Percentiles rank a stretch among this genome's conserved stretches.
Conservation (phyloP, 2,113 vertebrate species). For the Siniperca knerii region DNA sequence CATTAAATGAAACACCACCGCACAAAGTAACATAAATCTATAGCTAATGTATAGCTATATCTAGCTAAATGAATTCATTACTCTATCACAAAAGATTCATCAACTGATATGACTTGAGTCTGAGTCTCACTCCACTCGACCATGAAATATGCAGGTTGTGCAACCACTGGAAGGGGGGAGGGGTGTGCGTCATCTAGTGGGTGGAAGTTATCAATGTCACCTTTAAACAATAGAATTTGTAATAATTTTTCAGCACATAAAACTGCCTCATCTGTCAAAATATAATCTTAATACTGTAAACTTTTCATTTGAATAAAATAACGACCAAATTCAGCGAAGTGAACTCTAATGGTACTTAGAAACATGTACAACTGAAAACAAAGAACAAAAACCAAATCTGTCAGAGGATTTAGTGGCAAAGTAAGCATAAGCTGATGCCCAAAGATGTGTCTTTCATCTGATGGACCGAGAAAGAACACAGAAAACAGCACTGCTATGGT, state of each 20-base stretch:
- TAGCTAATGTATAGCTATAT: too few relatives aligned
- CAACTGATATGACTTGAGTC: too few relatives aligned
- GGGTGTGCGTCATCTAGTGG: too few relatives aligned
- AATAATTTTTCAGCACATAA: conserved; percentile 1
- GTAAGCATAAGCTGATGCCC: not conserved
- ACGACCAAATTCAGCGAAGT: not conserved
- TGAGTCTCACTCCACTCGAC: too few relatives aligned
- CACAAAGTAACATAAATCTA: too few relatives aligned
- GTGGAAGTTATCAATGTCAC: too few relatives aligned
- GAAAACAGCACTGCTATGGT: not conserved
- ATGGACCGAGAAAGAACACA: not conserved
- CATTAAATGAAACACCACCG: too few relatives aligned
- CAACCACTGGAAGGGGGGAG: too few relatives aligned
- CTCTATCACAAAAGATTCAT: too few relatives aligned
- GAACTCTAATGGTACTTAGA: not conserved
- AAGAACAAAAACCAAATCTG: not conserved
- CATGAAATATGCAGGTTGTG: too few relatives aligned
- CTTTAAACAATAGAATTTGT: not conserved
- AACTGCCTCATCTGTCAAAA: not conserved
- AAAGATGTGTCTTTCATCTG: not conserved
- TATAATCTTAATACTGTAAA: not conserved
- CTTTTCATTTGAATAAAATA: not conserved
- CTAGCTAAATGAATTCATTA: too few relatives aligned
- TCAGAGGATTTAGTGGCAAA: not conserved
- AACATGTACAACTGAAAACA: not conserved